These are phyloP conservation scores for Dasypus novemcinctus DNA, from an alignment of 2,113 vertebrate genomes.

Conservation along the genomic window DNA sequence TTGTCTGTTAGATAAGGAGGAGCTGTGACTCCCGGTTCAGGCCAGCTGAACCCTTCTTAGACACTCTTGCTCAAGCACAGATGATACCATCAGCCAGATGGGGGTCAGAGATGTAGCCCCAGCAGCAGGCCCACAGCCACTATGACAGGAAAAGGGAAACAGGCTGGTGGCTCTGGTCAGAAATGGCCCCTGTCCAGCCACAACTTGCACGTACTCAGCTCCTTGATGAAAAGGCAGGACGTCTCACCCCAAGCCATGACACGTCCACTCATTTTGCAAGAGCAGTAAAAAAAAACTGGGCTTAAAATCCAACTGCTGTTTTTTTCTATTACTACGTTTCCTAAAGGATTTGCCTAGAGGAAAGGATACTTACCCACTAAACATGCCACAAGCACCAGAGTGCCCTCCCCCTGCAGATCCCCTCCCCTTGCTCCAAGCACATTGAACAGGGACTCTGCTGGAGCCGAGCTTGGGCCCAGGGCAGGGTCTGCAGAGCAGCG, in stretches of 20 bases:
- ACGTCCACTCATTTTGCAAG: neutral
- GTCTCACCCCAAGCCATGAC: neutral
- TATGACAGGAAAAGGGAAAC: neutral
- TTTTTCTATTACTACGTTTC: neutral
- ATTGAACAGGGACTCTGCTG: neutral
- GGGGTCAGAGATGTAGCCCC: neutral
- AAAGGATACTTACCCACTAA: neutral
- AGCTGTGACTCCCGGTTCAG: neutral
- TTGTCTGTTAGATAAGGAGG: neutral
- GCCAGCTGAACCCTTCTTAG: neutral
- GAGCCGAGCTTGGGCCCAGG: neutral
- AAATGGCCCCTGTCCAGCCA: neutral
- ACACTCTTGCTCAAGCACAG: neutral
- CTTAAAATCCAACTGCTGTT: neutral
- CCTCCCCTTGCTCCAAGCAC: neutral
- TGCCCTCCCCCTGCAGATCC: neutral
- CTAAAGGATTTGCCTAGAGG: neutral
- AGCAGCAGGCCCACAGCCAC: neutral
- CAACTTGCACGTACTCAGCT: neutral
- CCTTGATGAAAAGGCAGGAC: neutral
- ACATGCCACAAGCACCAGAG: neutral
- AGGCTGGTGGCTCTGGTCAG: neutral
- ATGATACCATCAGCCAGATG: neutral
- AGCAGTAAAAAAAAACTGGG: neutral
- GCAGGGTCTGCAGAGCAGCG: neutral